Evolutionary conservation across 2,797 vertebrate species (phyloP).

Genomic region (Lepus oiostolus): DNA sequence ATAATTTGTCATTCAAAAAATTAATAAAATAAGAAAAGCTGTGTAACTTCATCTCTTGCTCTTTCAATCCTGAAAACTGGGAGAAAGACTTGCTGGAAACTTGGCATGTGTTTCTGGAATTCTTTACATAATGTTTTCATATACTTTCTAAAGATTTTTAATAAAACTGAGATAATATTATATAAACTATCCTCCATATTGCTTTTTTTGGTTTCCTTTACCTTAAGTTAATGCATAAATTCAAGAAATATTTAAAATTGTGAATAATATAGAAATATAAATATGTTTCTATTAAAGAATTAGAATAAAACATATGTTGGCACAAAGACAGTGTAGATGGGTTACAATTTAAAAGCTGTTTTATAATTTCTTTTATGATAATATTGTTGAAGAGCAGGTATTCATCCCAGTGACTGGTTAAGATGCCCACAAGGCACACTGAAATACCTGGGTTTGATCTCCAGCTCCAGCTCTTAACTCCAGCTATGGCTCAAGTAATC

Average conservation of each 20-base stretch:
- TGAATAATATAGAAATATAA: neutral
- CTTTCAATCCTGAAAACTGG: neutral
- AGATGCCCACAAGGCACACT: too few species aligned
- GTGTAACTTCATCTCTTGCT: neutral
- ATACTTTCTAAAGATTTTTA: neutral
- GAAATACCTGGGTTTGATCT: too few species aligned
- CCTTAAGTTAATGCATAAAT: neutral
- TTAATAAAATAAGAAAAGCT: neutral
- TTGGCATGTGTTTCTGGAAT: neutral
- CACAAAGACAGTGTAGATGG: neutral
- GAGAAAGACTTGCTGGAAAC: neutral
- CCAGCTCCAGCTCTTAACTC: too few species aligned
- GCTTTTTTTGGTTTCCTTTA: neutral
- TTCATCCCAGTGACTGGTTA: too few species aligned
- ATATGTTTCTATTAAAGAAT: neutral
- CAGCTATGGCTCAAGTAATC: too few species aligned
- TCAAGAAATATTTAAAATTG: neutral
- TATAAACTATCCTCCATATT: neutral
- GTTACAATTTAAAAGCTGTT: neutral
- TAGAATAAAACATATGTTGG: neutral
- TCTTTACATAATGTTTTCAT: neutral
- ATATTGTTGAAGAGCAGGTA: neutral
- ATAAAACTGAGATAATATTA: neutral
- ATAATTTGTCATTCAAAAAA: neutral
- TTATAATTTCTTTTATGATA: constrained; percentile 8